Evolutionary conservation across 2,797 vertebrate species (phyloP).

Genomic region (Limnodromus scolopaceus): DNA sequence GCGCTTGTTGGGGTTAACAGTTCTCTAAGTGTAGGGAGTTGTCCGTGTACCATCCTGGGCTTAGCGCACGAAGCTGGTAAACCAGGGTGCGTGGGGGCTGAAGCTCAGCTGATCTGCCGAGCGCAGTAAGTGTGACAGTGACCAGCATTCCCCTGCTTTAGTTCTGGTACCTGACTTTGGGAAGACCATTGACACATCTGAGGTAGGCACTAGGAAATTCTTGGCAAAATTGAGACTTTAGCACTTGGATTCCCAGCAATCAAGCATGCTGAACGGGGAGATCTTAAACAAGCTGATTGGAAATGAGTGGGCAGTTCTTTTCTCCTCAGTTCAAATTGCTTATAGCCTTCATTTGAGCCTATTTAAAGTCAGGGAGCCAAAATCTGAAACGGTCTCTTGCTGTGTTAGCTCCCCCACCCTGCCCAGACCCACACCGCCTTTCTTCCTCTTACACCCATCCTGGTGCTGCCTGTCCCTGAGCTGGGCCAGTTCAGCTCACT

Average conservation of each 20-base stretch:
- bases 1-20: background rate
- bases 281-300: background rate
- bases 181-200: background rate
- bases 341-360: background rate
- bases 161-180: background rate
- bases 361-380: background rate
- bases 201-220: background rate
- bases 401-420: background rate
- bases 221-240: background rate
- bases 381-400: background rate
- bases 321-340: background rate
- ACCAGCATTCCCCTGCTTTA: background rate
- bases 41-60: fast-evolving
- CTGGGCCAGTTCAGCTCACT: background rate
- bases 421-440: background rate
- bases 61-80: background rate
- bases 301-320: background rate
- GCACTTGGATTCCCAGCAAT: background rate
- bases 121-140: background rate
- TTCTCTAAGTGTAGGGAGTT: background rate
- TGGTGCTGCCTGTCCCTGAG: background rate
- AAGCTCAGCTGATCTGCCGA: background rate
- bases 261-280: background rate
- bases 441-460: background rate
- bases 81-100: background rate